phyloP scores from a whole-genome alignment of 2,113 vertebrate genomes.

The Seriola rivoliana region DNA sequence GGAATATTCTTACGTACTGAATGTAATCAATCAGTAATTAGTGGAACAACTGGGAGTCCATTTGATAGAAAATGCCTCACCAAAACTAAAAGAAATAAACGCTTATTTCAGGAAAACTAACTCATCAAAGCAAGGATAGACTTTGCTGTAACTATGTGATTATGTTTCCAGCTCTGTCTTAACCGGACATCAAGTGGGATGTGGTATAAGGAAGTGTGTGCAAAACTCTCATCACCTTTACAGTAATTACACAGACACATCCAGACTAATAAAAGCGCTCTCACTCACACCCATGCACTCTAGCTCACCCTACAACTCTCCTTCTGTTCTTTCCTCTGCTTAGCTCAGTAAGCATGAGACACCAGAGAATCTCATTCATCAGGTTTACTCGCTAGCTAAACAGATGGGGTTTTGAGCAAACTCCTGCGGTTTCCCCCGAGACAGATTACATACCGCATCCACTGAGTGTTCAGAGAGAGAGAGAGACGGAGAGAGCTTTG shows the following conservation, averaged over 20 bases:
- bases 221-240: not conserved
- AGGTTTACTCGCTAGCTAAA: slow-evolving; percentile 75
- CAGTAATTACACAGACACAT: slow-evolving; percentile 22
- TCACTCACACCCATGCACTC: slow-evolving; percentile 30
- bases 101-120: not conserved
- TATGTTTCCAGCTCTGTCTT: not conserved
- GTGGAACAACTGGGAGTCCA: not conserved
- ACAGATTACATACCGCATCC: slow-evolving; percentile 70
- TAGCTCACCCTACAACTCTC: slow-evolving; percentile 38
- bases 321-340: slow-evolving; percentile 61
- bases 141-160: not conserved
- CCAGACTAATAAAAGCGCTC: slow-evolving; percentile 22
- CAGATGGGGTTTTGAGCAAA: slow-evolving; percentile 79
- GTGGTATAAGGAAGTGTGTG: not conserved
- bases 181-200: not conserved
- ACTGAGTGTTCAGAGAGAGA: slow-evolving; percentile 48
- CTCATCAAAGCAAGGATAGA: not conserved
- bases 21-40: not conserved
- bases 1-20: not conserved
- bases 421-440: slow-evolving; percentile 69
- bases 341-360: slow-evolving; percentile 66
- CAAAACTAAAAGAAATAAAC: not conserved
- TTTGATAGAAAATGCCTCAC: not conserved
- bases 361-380: slow-evolving; percentile 76
- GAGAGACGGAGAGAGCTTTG: not conserved